These are phyloP conservation scores for Chrysotoxum bicinctum DNA, from an alignment of 2,888 invertebrate species.

Conservation along the genomic window DNA sequence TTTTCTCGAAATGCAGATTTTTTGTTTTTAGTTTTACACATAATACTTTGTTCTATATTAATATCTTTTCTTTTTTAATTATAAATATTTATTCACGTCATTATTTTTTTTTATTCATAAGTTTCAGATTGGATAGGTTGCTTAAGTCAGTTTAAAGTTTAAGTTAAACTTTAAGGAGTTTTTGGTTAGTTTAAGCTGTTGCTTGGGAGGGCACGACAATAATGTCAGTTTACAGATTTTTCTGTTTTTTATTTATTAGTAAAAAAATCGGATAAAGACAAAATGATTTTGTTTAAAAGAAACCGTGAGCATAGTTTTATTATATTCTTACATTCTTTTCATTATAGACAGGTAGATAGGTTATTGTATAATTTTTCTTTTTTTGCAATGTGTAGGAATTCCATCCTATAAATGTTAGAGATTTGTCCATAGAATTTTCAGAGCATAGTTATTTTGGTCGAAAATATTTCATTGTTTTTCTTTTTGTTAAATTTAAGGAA, in stretches of 20 bases:
- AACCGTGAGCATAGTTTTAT: conserved; percentile 54
- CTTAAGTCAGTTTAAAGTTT: conserved; percentile 31
- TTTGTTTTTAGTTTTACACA: conserved; percentile 50
- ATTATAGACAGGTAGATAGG: conserved; percentile 68
- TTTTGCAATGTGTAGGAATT: conserved; percentile 33
- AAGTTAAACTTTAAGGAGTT: conserved; percentile 2
- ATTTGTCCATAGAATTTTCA: conserved; percentile 38
- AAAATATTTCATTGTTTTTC: conserved; percentile 32
- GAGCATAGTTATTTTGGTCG: conserved; percentile 62
- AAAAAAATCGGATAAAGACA: conserved; percentile 42
- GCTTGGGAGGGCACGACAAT: conserved; percentile 17
- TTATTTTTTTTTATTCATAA: conserved; percentile 47
- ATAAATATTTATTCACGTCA: conserved; percentile 14
- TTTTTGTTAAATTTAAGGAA: conserved; percentile 37
- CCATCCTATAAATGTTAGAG: conserved; percentile 6
- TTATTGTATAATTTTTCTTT: conserved; percentile 67
- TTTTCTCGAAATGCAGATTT: conserved; percentile 52
- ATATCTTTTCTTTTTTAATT: conserved; percentile 13
- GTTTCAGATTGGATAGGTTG: conserved; percentile 60
- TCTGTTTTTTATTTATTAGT: conserved; percentile 3
- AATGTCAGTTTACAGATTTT: conserved; percentile 10
- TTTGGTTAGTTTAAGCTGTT: neutral
- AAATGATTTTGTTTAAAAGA: conserved; percentile 50
- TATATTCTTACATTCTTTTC: conserved; percentile 17
- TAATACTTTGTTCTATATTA: conserved; percentile 45